Conservation (phyloP, 2,113 vertebrate species). For the Sinosuthora webbiana region DNA sequence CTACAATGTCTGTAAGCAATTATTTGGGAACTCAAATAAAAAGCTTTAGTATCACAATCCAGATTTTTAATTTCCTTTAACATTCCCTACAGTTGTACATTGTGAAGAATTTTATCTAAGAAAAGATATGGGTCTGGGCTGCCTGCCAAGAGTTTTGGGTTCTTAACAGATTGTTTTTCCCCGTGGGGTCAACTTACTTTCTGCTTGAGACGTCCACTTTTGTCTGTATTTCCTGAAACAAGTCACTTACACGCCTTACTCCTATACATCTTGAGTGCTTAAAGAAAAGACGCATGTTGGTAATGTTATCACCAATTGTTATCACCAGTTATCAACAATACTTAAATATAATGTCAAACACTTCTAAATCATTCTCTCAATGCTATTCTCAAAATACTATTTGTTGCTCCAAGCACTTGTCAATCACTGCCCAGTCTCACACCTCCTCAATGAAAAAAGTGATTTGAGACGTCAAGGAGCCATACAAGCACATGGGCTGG, state of each 20-base stretch:
- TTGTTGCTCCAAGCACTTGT: neutral
- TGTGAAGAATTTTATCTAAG: constrained; percentile 9
- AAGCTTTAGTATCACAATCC: constrained; percentile 6
- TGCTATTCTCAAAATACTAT: neutral
- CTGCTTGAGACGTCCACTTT: neutral
- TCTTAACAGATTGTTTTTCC: constrained; percentile 31
- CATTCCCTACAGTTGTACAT: neutral
- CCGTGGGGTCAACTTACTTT: neutral
- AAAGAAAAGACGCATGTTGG: neutral
- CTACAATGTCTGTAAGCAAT: neutral
- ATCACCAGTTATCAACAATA: neutral
- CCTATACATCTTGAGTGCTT: neutral
- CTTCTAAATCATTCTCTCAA: neutral
- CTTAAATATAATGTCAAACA: neutral
- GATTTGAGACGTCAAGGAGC: neutral
- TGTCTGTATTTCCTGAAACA: constrained; percentile 28
- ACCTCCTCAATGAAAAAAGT: neutral
- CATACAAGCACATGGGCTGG: neutral
- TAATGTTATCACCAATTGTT: neutral
- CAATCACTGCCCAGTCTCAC: neutral
- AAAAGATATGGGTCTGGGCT: constrained; percentile 21
- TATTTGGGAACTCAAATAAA: neutral
- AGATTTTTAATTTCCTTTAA: constrained; percentile 34
- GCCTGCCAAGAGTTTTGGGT: constrained; percentile 21
- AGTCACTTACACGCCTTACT: neutral